These are phyloP conservation scores for Epizoanthus scotinus DNA, from an alignment of 92 coral and sea anemone genomes.

Conservation along the genomic window DNA sequence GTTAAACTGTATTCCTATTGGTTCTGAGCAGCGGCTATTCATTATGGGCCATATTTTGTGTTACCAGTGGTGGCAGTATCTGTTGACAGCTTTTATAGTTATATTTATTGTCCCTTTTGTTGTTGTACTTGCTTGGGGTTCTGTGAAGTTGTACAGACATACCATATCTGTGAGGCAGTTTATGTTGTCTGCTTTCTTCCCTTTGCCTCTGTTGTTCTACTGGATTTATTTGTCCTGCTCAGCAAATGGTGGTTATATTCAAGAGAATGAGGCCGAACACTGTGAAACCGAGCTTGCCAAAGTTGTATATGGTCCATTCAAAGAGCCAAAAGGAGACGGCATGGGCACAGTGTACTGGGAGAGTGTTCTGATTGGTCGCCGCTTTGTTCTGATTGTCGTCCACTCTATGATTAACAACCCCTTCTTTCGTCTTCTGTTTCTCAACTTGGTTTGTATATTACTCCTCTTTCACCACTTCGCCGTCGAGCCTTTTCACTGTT, in stretches of 20 bases:
- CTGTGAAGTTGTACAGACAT: slow-evolving; percentile 56
- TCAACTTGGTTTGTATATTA: slow-evolving; percentile 54
- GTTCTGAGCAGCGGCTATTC: slow-evolving; percentile 62
- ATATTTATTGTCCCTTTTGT: slow-evolving; percentile 68
- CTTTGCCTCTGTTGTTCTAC: slow-evolving; percentile 62
- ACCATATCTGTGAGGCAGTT: slow-evolving; percentile 59
- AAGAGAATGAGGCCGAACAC: not conserved
- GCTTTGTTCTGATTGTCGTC: slow-evolving; percentile 52
- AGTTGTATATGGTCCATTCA: slow-evolving; percentile 57
- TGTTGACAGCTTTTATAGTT: slow-evolving; percentile 44
- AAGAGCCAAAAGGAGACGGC: slow-evolving; percentile 26
- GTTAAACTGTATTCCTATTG: slow-evolving; percentile 64
- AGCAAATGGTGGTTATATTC: not conserved
- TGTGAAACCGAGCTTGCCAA: slow-evolving; percentile 26
- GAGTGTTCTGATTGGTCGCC: slow-evolving; percentile 73
- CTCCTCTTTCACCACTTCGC: slow-evolving; percentile 61
- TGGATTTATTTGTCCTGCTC: slow-evolving; percentile 24
- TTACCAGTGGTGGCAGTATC: slow-evolving; percentile 82
- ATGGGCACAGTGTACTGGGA: slow-evolving; percentile 67
- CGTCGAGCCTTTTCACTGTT: slow-evolving; percentile 56
- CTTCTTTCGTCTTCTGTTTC: slow-evolving; percentile 40
- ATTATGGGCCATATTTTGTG: slow-evolving; percentile 65
- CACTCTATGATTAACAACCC: slow-evolving; percentile 57
- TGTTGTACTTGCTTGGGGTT: slow-evolving; percentile 66
- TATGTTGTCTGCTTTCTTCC: slow-evolving; percentile 61